A percentile compares a stretch with the other conserved stretches of the same genome.
Conservation (phyloP, 1,140 invertebrate species). For the Drosophila sp. region DNA sequence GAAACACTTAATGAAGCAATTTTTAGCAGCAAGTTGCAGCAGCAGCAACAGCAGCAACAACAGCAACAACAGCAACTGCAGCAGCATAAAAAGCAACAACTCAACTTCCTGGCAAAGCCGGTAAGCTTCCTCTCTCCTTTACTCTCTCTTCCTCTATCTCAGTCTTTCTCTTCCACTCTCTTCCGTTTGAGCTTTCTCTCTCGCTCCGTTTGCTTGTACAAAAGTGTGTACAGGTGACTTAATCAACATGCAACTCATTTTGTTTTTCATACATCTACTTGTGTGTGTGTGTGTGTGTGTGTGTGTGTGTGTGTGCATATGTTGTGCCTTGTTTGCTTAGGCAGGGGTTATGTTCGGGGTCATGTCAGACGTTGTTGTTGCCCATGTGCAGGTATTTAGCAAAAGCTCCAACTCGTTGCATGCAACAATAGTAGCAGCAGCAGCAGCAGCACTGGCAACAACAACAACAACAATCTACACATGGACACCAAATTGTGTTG, state of each 20-base stretch:
- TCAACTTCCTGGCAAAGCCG: constrained; percentile 72
- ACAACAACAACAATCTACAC: constrained; percentile 49
- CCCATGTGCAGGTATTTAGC: constrained; percentile 66
- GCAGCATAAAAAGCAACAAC: constrained; percentile 79
- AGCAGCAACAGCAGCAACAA: constrained; percentile 28
- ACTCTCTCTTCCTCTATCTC: background rate
- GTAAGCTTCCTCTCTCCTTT: constrained; percentile 53
- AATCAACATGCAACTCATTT: constrained; percentile 83
- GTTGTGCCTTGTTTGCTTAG: constrained; percentile 63
- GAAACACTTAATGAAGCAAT: constrained; percentile 83
- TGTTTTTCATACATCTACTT: constrained; percentile 60
- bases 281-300: constrained; percentile 16
- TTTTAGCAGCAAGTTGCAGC: constrained; percentile 62
- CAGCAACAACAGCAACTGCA: constrained; percentile 39
- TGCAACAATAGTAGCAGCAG: constrained; percentile 16
- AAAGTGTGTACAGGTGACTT: constrained; percentile 81
- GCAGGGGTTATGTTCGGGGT: constrained; percentile 23
- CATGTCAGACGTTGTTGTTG: constrained; percentile 30
- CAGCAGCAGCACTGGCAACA: constrained; percentile 19
- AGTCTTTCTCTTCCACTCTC: background rate
- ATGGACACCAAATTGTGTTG: constrained; percentile 80
- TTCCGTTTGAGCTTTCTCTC: background rate
- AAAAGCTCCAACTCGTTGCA: constrained; percentile 66
- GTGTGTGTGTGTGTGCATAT: constrained; percentile 42
- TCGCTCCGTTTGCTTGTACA: constrained; percentile 58